These are phyloP conservation scores for Anas platyrhynchos DNA, from an alignment of 2,113 vertebrate genomes.

Conservation along the genomic window DNA sequence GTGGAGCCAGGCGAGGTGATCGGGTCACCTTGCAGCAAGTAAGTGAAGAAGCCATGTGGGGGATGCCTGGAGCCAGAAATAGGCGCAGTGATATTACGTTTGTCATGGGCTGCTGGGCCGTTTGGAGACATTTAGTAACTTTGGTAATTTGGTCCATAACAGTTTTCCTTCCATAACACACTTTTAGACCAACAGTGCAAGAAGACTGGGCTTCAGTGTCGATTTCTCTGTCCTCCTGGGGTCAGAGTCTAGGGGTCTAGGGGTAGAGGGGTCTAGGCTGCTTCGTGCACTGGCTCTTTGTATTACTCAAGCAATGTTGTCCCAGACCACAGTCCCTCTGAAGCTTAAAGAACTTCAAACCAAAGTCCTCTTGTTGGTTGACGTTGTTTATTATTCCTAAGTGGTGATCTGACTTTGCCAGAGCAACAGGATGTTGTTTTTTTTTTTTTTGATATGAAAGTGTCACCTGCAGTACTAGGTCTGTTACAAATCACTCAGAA, in stretches of 20 bases:
- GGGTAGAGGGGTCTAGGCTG: neutral
- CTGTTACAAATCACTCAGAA: neutral
- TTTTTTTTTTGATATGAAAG: neutral
- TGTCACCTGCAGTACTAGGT: neutral
- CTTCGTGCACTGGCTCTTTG: neutral
- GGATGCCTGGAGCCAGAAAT: neutral
- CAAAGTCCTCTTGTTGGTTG: neutral
- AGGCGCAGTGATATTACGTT: neutral
- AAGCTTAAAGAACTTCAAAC: neutral
- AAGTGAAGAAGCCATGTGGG: neutral
- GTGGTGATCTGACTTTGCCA: neutral
- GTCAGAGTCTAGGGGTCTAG: too few relatives aligned
- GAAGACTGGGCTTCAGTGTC: neutral
- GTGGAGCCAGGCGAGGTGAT: fast-evolving
- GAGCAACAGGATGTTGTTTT: neutral
- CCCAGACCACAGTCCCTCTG: neutral
- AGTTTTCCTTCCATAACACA: neutral
- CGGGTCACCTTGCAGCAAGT: neutral
- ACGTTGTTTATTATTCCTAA: neutral
- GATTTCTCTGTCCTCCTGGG: neutral
- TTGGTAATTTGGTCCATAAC: fast-evolving
- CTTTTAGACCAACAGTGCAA: neutral
- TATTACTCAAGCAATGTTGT: neutral
- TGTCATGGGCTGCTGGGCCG: neutral
- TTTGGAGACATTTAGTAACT: neutral